Conservation (phyloP, 1,140 invertebrate genomes). For the Pogonomyrmex barbatus region DNA sequence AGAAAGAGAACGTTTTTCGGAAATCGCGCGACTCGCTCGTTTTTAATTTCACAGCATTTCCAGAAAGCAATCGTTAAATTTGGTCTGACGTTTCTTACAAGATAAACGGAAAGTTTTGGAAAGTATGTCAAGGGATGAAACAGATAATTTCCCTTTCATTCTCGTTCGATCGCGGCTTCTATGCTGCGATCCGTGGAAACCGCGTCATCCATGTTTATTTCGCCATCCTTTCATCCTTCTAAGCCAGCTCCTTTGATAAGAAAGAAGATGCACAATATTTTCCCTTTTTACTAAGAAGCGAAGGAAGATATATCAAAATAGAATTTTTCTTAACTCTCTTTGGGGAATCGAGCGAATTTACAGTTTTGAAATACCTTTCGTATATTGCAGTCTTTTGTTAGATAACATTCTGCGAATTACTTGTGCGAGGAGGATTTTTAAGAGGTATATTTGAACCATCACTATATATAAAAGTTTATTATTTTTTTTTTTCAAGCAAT, state of each 20-base stretch:
- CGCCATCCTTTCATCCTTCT: constrained; percentile 7
- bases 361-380: not conserved
- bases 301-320: constrained; percentile 5
- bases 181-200: constrained; percentile 10
- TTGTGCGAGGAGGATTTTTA: not conserved
- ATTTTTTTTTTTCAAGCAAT: not conserved
- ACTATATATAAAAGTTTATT: not conserved
- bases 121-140: constrained; percentile 58
- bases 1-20: not conserved
- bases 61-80: constrained; percentile 68
- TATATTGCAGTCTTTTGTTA: not conserved
- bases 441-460: not conserved
- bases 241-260: constrained; percentile 4
- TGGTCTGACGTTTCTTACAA: constrained; percentile 59
- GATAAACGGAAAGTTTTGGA: constrained; percentile 57
- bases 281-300: constrained; percentile 3
- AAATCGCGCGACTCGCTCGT: constrained; percentile 11
- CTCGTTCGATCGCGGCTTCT: constrained; percentile 52
- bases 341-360: constrained; percentile 3
- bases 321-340: constrained; percentile 9
- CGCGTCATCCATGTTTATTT: not conserved
- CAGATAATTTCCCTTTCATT: constrained; percentile 66
- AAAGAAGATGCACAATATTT: constrained; percentile 10
- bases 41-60: constrained; percentile 62
- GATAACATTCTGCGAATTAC: not conserved